Percentiles rank a stretch among this genome's conserved stretches.
Evolutionary conservation across 2,113 vertebrate species (phyloP).

Genomic region (Nyctereutes procyonoides): DNA sequence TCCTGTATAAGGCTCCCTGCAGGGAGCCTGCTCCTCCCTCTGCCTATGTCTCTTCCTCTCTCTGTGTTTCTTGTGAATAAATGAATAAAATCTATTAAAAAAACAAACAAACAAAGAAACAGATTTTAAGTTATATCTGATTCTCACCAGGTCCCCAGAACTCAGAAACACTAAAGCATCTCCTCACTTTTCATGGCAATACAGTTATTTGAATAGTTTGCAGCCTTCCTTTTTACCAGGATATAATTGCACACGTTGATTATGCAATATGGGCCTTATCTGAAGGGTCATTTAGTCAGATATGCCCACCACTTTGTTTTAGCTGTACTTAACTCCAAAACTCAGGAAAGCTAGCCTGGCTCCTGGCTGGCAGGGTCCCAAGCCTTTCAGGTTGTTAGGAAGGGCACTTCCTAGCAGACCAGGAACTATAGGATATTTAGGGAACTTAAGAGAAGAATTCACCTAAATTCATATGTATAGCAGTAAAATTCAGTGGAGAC

Average conservation of each 20-base stretch:
- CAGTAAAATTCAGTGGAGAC: not conserved
- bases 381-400: not conserved
- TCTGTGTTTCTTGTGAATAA: too few relatives aligned
- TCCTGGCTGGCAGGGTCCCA: not conserved
- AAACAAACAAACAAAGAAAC: too few relatives aligned
- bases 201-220: not conserved
- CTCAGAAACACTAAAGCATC: not conserved
- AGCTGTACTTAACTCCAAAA: not conserved
- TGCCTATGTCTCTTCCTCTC: too few relatives aligned
- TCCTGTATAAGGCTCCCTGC: too few relatives aligned
- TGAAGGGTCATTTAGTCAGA: not conserved
- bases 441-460: not conserved
- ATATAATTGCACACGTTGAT: not conserved
- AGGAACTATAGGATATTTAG: not conserved
- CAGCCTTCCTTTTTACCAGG: not conserved
- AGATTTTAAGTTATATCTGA: conserved; percentile 39
- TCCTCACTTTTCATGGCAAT: not conserved
- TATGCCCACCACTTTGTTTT: not conserved
- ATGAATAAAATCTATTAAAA: too few relatives aligned
- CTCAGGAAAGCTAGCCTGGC: not conserved
- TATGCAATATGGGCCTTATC: not conserved
- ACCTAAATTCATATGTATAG: not conserved
- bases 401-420: not conserved
- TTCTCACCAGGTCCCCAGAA: not conserved
- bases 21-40: too few relatives aligned